phyloP scores from a whole-genome alignment of 1,140 invertebrate species.

The Gyrodactylus salaris region DNA sequence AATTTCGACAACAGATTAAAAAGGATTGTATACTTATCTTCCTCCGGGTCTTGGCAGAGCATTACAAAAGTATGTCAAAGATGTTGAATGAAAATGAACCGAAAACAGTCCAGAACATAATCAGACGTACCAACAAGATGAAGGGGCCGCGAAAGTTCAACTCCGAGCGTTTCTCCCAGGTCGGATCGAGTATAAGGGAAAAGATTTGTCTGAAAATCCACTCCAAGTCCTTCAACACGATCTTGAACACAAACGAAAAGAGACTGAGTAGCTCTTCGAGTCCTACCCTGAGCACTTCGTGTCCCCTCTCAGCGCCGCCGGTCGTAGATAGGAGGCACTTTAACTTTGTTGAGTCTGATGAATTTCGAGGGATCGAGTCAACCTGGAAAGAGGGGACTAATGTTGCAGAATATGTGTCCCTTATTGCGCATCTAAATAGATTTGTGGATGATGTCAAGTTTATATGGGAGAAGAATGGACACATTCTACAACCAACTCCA shows the following conservation, averaged over 20 bases:
- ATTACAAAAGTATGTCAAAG: too few relatives aligned
- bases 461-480: neutral
- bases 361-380: neutral
- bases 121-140: too few relatives aligned
- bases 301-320: neutral
- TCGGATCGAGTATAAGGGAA: neutral
- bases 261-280: neutral
- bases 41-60: too few relatives aligned
- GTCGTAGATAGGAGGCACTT: neutral
- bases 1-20: neutral
- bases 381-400: neutral
- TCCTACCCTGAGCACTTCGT: neutral
- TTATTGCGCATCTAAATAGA: neutral
- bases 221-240: neutral
- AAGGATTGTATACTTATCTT: too few relatives aligned
- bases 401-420: neutral
- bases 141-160: neutral
- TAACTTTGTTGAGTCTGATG: neutral
- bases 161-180: neutral
- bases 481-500: neutral
- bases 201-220: neutral
- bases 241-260: too few relatives aligned
- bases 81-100: too few relatives aligned
- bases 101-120: too few relatives aligned
- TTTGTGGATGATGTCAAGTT: neutral